Evolutionary conservation across 1,140 invertebrate genomes (phyloP).

Genomic region (Drosophila repletoides): DNA sequence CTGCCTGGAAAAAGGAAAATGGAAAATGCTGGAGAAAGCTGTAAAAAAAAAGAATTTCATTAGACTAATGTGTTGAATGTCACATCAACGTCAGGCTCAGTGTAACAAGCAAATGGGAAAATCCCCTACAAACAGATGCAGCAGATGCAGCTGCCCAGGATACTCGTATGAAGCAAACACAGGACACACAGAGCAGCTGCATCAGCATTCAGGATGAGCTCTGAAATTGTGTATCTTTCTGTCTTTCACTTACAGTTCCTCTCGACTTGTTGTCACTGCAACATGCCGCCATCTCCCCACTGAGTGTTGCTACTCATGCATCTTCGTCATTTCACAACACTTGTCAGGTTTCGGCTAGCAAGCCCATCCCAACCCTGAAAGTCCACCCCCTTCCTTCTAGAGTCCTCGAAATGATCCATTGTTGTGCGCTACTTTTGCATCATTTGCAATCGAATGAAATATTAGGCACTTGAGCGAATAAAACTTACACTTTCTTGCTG

Average conservation of each 20-base stretch:
- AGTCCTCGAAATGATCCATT: slow-evolving; percentile 43
- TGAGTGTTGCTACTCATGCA: slow-evolving; percentile 46
- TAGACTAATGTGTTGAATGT: slow-evolving; percentile 75
- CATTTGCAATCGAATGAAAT: slow-evolving; percentile 33
- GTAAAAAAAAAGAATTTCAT: slow-evolving; percentile 56
- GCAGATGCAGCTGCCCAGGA: slow-evolving; percentile 64
- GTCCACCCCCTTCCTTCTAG: background rate
- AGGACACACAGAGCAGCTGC: slow-evolving; percentile 8
- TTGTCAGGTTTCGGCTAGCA: slow-evolving; percentile 46
- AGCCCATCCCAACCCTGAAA: slow-evolving; percentile 17
- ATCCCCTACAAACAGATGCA: slow-evolving; percentile 69
- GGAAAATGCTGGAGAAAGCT: background rate
- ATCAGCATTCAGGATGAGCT: slow-evolving; percentile 33
- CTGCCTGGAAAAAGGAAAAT: background rate
- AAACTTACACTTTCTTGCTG: background rate
- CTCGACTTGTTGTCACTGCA: slow-evolving; percentile 63
- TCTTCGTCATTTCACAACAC: slow-evolving; percentile 73
- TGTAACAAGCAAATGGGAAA: slow-evolving; percentile 69
- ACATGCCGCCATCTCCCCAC: slow-evolving; percentile 29
- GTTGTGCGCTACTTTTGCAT: slow-evolving; percentile 41
- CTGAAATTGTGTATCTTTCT: slow-evolving; percentile 25
- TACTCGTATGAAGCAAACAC: background rate
- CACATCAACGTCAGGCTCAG: slow-evolving; percentile 66
- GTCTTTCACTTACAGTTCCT: slow-evolving; percentile 47
- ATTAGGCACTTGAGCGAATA: slow-evolving; percentile 22